phyloP scores from a whole-genome alignment of 2,888 invertebrate species.

The Julus scandinavius region DNA sequence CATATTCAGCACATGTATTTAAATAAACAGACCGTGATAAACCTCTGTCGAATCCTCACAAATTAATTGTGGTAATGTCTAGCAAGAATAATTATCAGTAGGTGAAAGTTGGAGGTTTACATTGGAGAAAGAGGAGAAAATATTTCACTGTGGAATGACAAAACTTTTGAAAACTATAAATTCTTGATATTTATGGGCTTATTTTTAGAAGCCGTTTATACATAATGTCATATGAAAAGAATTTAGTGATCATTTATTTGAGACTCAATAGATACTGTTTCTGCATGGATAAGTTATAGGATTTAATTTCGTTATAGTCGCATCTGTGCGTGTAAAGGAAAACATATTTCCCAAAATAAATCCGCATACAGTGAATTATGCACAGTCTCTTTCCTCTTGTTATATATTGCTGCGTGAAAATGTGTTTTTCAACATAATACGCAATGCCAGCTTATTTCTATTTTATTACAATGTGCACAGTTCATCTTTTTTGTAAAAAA shows the following conservation, averaged over 20 bases:
- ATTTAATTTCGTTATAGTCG: conserved; percentile 28
- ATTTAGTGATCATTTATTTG: conserved; percentile 14
- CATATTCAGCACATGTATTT: not conserved
- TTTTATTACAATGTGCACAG: conserved; percentile 21
- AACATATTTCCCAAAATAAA: conserved; percentile 41
- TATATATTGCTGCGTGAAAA: conserved; percentile 14
- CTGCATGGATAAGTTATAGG: conserved; percentile 22
- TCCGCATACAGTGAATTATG: conserved; percentile 30
- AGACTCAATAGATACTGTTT: not conserved
- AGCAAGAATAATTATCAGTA: not conserved
- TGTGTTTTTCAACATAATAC: conserved; percentile 29
- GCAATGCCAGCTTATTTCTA: conserved; percentile 36
- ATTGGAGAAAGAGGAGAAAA: not conserved
- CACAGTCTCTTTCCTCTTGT: not conserved
- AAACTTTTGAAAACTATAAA: conserved; percentile 5
- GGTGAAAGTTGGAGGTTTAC: not conserved
- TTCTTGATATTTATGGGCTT: not conserved
- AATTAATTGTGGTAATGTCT: not conserved
- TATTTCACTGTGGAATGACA: not conserved
- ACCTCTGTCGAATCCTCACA: not conserved
- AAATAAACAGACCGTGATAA: not conserved
- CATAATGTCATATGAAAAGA: not conserved
- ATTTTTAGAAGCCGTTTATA: not conserved
- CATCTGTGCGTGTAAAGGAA: conserved; percentile 22
- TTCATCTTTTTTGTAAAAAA: not conserved